Conservation (phyloP, 2,113 vertebrate genomes). For the Gobius niger region DNA sequence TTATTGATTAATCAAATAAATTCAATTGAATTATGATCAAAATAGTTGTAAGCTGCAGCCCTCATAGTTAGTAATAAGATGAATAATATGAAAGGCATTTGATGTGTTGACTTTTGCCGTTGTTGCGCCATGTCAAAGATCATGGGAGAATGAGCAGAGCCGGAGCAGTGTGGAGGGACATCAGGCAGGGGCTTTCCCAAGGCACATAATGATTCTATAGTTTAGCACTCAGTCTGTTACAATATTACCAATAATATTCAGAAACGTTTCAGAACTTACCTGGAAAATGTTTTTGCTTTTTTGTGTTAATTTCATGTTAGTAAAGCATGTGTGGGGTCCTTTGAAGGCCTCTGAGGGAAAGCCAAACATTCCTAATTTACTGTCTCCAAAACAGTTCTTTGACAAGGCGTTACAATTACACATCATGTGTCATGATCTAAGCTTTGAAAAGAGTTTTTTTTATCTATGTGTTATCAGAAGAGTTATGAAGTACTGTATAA, state of each 20-base stretch:
- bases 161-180: conserved; percentile 41
- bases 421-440: background rate
- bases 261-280: conserved; percentile 6
- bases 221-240: conserved; percentile 31
- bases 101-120: conserved; percentile 40
- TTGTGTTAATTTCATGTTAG: conserved; percentile 14
- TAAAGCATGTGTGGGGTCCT: background rate
- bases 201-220: conserved; percentile 23
- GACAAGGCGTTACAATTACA: background rate
- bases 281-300: background rate
- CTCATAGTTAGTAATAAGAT: background rate
- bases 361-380: background rate
- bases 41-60: too few species aligned
- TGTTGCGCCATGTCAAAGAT: conserved; percentile 70
- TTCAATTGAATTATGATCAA: background rate
- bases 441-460: too few species aligned
- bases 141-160: conserved; percentile 70
- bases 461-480: background rate
- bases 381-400: conserved; percentile 1
- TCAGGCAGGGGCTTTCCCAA: conserved; percentile 69
- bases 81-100: background rate
- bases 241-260: conserved; percentile 20
- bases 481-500: background rate
- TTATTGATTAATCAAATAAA: too few species aligned
- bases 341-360: conserved; percentile 14